Evolutionary conservation across 1,140 invertebrate species (phyloP).

Genomic region (Physella acuta): DNA sequence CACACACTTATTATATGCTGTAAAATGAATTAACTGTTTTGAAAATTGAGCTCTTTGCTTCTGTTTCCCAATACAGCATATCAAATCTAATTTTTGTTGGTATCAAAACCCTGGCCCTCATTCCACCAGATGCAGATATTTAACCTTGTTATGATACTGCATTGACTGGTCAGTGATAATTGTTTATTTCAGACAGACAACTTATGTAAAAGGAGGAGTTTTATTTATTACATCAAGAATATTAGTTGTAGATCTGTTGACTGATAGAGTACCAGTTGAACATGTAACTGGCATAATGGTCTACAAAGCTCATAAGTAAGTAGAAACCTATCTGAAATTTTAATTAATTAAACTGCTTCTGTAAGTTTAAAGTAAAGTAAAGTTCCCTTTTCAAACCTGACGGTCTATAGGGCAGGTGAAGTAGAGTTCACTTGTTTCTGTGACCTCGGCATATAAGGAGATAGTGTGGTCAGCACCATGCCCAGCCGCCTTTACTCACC

Average conservation of each 20-base stretch:
- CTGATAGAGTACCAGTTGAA: conserved; percentile 84
- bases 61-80: too few relatives aligned
- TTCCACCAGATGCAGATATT: not conserved
- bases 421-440: too few relatives aligned
- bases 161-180: not conserved
- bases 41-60: too few relatives aligned
- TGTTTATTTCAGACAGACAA: conserved; percentile 49
- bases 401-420: too few relatives aligned
- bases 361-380: too few relatives aligned
- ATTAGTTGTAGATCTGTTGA: conserved; percentile 93
- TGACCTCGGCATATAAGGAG: too few relatives aligned
- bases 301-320: conserved; percentile 80
- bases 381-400: too few relatives aligned
- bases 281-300: conserved; percentile 87
- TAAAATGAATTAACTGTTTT: too few relatives aligned
- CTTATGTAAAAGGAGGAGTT: conserved; percentile 90
- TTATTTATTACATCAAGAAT: conserved; percentile 88
- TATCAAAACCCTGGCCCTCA: too few relatives aligned
- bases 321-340: not conserved
- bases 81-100: not conserved
- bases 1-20: too few relatives aligned
- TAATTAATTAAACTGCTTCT: conserved; percentile 4
- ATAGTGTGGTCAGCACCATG: too few relatives aligned
- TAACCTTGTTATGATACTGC: not conserved
- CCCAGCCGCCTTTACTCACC: too few relatives aligned